Evolutionary conservation across 2,113 vertebrate species (phyloP), one percentile per base, ranked within the genome.

Genomic region (Ciconia boyciana): DNA sequence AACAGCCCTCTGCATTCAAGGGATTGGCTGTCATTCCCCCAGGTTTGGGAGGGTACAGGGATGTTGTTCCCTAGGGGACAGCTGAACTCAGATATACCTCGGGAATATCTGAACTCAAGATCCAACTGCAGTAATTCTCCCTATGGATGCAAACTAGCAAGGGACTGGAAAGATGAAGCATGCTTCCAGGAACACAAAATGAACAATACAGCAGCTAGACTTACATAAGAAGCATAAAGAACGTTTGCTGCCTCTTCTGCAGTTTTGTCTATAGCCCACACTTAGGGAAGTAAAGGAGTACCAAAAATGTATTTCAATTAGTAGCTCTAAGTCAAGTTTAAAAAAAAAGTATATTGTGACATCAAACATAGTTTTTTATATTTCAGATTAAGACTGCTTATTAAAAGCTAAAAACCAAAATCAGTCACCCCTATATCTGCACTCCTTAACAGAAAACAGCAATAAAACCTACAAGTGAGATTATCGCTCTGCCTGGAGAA

Each of bases 21-120:
- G 1, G n/a, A 36, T 18, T 55, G 51, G 16, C 39, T 1, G 1
- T 43, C 25, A 9, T 22, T 36, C 4, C 34, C 25, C 9, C 10
- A 24, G 34, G 39, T 43, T 8, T 43, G 34, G 34, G 49, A 84
- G 17, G 31, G 24, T 44, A 26, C 22, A 26, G 60, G 16, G 68
- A 77, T 31, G 28, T 9, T 5, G 3, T 11, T 20, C 61, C 31
- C 57, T 36, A 26, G 34, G 54, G 34, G 3, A 64, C 0, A 29
- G 36, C 52, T 80, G 44, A 75, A 41, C 29, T 71, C 4, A 0
- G 21, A 52, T 13, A 39, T 3, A 44, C 55, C 39, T 43, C 7
- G 1, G 61, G 13, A 70, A 39, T 15, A 57, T 4, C 34, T 21
- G 16, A 87, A 26, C 51, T 70, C 66, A 52, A 78, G 48, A 25